phyloP scores from a whole-genome alignment of 2,888 invertebrate genomes.

The Caenorhabditis afra region DNA sequence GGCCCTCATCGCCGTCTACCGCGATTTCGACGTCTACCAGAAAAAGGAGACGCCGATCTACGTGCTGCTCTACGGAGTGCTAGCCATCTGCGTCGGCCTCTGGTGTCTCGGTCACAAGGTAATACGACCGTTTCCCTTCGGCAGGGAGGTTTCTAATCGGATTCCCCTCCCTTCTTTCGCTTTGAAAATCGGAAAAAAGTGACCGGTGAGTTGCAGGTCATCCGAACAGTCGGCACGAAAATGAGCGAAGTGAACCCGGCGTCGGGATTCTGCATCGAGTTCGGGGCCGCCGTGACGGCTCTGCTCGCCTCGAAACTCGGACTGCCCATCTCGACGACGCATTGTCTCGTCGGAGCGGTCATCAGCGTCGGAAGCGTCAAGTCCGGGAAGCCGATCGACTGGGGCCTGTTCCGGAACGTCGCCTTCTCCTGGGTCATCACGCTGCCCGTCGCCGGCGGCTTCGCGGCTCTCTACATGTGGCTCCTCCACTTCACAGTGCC shows the following conservation, averaged over 20 bases:
- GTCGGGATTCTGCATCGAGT: slow-evolving; percentile 95
- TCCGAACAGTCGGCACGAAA: slow-evolving; percentile 96
- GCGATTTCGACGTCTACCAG: slow-evolving; percentile 87
- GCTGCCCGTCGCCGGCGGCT: slow-evolving; percentile 85
- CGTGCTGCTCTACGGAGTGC: slow-evolving; percentile 92
- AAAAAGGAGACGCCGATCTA: slow-evolving; percentile 90
- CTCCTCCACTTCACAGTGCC: slow-evolving; percentile 49
- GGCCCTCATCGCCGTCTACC: slow-evolving; percentile 92
- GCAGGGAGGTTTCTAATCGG: background rate
- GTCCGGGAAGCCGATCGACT: slow-evolving; percentile 83
- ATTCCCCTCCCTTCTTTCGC: too few relatives aligned
- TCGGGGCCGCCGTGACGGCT: slow-evolving; percentile 96
- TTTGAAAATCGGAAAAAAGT: slow-evolving; percentile 11
- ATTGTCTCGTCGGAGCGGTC: slow-evolving; percentile 98
- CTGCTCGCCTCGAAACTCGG: slow-evolving; percentile 96
- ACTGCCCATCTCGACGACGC: slow-evolving; percentile 96
- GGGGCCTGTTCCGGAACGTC: slow-evolving; percentile 87
- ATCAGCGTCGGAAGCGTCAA: slow-evolving; percentile 93
- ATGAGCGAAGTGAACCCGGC: slow-evolving; percentile 97
- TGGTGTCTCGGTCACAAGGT: slow-evolving; percentile 91
- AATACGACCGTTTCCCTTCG: background rate
- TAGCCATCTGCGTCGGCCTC: slow-evolving; percentile 93
- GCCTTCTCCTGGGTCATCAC: slow-evolving; percentile 97
- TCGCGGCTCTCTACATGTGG: slow-evolving; percentile 60
- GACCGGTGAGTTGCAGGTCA: slow-evolving; percentile 85